Evolutionary conservation across 2,113 vertebrate genomes (phyloP).

Genomic region (Heptranchias perlo): DNA sequence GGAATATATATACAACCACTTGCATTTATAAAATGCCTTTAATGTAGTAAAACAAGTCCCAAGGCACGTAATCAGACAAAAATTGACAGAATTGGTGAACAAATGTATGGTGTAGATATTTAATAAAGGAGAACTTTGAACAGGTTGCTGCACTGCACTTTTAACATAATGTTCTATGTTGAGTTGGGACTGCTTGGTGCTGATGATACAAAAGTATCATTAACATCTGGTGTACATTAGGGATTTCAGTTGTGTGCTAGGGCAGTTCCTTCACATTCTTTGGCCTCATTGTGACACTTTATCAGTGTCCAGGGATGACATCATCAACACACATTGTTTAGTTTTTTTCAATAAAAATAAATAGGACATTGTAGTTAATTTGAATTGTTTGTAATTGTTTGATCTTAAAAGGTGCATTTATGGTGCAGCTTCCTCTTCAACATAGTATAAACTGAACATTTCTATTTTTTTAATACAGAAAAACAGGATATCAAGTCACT

Average conservation of each 20-base stretch:
- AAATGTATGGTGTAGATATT: background rate
- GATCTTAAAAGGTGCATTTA: background rate
- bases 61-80: background rate
- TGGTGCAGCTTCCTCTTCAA: background rate
- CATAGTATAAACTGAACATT: background rate
- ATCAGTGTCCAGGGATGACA: background rate
- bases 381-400: background rate
- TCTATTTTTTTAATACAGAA: background rate
- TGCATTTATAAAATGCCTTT: background rate
- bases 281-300: background rate
- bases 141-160: background rate
- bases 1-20: background rate
- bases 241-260: background rate
- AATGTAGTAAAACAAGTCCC: background rate
- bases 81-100: background rate
- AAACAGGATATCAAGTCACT: background rate
- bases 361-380: background rate
- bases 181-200: background rate
- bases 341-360: background rate
- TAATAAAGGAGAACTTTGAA: background rate
- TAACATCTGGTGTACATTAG: background rate
- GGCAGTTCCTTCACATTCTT: constrained; percentile 1
- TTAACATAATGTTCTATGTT: background rate
- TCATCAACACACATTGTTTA: background rate
- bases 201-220: background rate